These are phyloP conservation scores for Ametastegia equiseti DNA, from an alignment of 2,888 invertebrate genomes.

Conservation along the genomic window DNA sequence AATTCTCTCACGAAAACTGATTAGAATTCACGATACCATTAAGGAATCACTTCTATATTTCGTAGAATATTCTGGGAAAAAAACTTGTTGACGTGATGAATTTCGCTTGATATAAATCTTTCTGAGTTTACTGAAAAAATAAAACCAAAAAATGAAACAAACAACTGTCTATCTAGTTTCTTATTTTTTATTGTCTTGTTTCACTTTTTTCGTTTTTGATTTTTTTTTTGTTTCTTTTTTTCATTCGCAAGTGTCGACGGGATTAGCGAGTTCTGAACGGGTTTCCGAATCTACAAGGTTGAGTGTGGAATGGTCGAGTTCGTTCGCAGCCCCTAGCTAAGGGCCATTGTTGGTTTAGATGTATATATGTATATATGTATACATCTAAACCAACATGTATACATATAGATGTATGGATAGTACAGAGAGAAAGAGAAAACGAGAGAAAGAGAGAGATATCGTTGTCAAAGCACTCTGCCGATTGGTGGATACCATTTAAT, in stretches of 20 bases:
- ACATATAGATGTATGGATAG: too few relatives aligned
- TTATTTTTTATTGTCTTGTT: neutral
- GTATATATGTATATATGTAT: neutral
- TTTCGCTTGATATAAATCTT: too few relatives aligned
- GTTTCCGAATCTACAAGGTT: neutral
- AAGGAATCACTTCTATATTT: too few relatives aligned
- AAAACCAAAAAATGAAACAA: too few relatives aligned
- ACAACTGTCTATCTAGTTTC: too few relatives aligned
- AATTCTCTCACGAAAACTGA: too few relatives aligned
- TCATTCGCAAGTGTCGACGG: neutral
- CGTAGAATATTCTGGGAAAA: too few relatives aligned
- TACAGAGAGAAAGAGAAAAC: too few relatives aligned
- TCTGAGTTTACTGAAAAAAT: too few relatives aligned
- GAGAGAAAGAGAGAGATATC: neutral
- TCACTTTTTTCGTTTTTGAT: neutral
- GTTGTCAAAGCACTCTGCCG: conserved; percentile 39
- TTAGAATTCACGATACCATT: too few relatives aligned
- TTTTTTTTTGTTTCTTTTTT: neutral
- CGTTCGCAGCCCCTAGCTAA: neutral
- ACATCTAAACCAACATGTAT: too few relatives aligned
- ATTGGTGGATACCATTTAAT: conserved; percentile 44
- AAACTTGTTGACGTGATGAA: too few relatives aligned
- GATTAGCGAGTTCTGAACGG: neutral
- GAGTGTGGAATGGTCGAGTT: neutral
- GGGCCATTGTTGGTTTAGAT: neutral